Percentiles rank a stretch among this genome's conserved stretches.
Conservation (phyloP, 64 coral and sea anemone species). For the Montipora capricornis region DNA sequence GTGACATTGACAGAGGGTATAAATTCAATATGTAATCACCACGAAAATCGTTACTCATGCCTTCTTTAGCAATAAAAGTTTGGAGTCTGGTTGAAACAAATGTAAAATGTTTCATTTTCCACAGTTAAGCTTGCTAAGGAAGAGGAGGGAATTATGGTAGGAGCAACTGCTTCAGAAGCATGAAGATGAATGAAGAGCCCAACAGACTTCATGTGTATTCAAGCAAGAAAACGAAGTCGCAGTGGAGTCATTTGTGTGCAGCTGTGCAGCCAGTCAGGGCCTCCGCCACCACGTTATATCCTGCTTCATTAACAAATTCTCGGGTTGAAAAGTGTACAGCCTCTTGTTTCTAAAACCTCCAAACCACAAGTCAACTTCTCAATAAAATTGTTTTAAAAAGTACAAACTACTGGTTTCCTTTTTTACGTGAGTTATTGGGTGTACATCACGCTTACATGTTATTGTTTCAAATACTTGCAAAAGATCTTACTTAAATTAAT, state of each 20-base stretch:
- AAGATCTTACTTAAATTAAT: no score
- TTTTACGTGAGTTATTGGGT: no score
- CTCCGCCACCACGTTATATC: slow-evolving; percentile 33
- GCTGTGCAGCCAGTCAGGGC: slow-evolving; percentile 68
- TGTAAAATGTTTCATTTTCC: background rate
- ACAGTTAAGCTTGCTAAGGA: slow-evolving; percentile 58
- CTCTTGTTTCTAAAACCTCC: no score
- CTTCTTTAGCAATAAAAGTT: slow-evolving; percentile 14
- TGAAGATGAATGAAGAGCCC: slow-evolving; percentile 64
- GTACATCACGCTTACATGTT: no score
- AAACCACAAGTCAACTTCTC: no score
- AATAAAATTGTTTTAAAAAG: no score
- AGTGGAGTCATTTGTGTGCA: slow-evolving; percentile 46
- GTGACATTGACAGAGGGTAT: slow-evolving; percentile 49
- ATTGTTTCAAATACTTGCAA: no score
- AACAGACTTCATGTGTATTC: slow-evolving; percentile 49
- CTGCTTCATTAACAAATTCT: no score
- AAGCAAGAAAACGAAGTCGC: background rate
- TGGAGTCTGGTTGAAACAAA: slow-evolving; percentile 1
- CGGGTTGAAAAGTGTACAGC: no score
- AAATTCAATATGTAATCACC: slow-evolving; percentile 61
- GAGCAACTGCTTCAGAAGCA: slow-evolving; percentile 60
- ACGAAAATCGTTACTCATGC: background rate
- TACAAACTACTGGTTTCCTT: no score
- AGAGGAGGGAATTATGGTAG: background rate